These are phyloP conservation scores for Chymomyza procnemis DNA, from an alignment of 2,888 invertebrate genomes.

Conservation along the genomic window DNA sequence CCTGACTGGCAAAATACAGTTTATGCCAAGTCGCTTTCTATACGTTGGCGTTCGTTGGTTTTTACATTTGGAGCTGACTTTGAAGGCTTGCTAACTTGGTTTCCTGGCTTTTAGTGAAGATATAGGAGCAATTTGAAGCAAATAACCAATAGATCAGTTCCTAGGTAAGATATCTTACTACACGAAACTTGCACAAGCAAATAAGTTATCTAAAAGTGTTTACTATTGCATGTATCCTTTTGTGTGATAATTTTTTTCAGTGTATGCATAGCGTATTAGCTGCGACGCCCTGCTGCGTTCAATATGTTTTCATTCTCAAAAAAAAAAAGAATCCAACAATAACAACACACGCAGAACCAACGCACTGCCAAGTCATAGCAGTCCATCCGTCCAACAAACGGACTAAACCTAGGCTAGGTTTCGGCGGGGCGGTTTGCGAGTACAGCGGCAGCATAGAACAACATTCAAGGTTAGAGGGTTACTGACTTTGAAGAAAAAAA, in stretches of 20 bases:
- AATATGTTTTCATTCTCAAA: slow-evolving; percentile 7
- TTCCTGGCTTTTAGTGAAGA: no score
- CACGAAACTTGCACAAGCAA: no score
- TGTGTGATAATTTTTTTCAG: background rate
- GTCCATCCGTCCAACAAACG: slow-evolving; percentile 23
- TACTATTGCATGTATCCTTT: no score
- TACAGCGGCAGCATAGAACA: slow-evolving; percentile 54
- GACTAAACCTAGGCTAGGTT: slow-evolving; percentile 17
- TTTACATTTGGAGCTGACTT: no score
- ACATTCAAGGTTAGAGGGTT: slow-evolving; percentile 77
- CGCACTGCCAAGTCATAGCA: slow-evolving; percentile 32
- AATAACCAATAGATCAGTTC: no score
- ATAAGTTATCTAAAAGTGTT: no score
- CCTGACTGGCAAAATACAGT: no score
- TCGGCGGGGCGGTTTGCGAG: slow-evolving; percentile 8
- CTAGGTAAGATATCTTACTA: no score
- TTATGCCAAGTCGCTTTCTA: no score
- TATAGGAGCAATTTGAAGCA: no score
- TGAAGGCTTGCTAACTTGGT: no score
- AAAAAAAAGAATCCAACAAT: slow-evolving; percentile 11
- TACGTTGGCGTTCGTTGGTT: no score
- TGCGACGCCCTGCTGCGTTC: slow-evolving; percentile 49
- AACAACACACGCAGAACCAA: slow-evolving; percentile 14
- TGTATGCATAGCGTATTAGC: slow-evolving; percentile 1
- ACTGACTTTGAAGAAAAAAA: slow-evolving; percentile 67